Conservation (phyloP, 2,888 invertebrate genomes). For the Trichogramma evanescens region DNA sequence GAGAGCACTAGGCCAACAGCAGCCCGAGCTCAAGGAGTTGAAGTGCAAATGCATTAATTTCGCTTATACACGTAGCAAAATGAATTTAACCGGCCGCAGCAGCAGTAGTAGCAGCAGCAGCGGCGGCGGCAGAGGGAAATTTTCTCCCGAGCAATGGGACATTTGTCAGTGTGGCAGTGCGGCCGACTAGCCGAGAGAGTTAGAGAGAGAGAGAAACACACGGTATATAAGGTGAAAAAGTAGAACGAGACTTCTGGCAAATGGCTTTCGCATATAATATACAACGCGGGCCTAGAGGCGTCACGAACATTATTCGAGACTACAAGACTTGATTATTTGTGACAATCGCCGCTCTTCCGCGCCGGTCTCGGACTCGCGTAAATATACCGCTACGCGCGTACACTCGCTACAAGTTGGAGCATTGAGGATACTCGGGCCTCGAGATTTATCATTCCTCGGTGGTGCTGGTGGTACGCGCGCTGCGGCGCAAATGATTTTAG, state of each 20-base stretch:
- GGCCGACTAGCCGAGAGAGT: too few species aligned
- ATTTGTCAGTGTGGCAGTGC: slow-evolving; percentile 1
- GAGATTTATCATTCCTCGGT: too few species aligned
- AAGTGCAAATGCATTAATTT: too few species aligned
- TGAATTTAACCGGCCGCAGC: not conserved
- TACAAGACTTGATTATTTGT: not conserved
- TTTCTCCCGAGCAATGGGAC: not conserved
- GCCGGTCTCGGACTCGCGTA: too few species aligned
- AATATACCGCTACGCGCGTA: too few species aligned
- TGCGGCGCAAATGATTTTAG: too few species aligned
- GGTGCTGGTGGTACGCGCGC: too few species aligned
- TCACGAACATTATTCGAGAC: not conserved
- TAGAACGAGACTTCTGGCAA: not conserved
- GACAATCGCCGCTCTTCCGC: not conserved
- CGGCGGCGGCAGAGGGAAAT: not conserved
- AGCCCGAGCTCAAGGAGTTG: too few species aligned
- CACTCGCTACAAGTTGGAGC: too few species aligned
- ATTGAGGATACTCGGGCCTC: too few species aligned
- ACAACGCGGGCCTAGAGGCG: not conserved
- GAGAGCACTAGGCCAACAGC: too few species aligned
- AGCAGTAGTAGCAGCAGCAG: not conserved
- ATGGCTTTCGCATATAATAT: not conserved
- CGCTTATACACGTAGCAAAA: slow-evolving; percentile 4
- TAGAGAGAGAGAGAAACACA: not conserved
- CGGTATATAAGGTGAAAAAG: slow-evolving; percentile 3